Evolutionary conservation across 23 tunicate genomes (phyloP).

Genomic region (Trididemnum clinides): DNA sequence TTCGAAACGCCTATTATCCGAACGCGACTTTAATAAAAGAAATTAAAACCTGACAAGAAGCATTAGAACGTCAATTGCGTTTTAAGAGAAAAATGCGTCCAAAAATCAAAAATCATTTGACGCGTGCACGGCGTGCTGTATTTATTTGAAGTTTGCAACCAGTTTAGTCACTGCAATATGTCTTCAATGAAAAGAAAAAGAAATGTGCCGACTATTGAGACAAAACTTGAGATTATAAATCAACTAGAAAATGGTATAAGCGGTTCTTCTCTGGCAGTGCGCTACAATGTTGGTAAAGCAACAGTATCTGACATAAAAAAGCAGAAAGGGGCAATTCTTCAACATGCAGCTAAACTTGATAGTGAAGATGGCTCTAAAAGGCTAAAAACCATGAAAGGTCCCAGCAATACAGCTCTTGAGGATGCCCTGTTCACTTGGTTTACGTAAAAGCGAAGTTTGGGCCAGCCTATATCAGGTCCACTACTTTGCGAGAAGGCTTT

Average conservation of each 20-base stretch:
- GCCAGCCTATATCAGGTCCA: slow-evolving; percentile 40
- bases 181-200: no score
- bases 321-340: slow-evolving; percentile 39
- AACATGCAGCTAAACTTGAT: slow-evolving; percentile 37
- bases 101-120: no score
- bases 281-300: slow-evolving; percentile 31
- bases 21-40: no score
- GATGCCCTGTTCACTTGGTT: slow-evolving; percentile 36
- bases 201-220: slow-evolving; percentile 26
- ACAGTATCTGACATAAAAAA: slow-evolving; percentile 27
- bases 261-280: slow-evolving; percentile 28
- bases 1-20: no score
- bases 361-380: slow-evolving; percentile 35
- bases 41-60: no score
- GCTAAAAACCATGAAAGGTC: slow-evolving; percentile 34
- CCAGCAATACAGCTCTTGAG: slow-evolving; percentile 35
- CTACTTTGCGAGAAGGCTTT: slow-evolving; percentile 33
- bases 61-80: no score
- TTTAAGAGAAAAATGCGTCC: no score
- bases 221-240: slow-evolving; percentile 34
- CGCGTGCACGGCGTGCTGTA: no score
- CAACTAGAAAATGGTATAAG: slow-evolving; percentile 18
- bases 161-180: no score
- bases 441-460: slow-evolving; percentile 33
- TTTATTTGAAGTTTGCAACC: no score